Base-by-base conservation (phyloP, 2,888 invertebrate genomes). In the Orthonevra nobilis region DNA sequence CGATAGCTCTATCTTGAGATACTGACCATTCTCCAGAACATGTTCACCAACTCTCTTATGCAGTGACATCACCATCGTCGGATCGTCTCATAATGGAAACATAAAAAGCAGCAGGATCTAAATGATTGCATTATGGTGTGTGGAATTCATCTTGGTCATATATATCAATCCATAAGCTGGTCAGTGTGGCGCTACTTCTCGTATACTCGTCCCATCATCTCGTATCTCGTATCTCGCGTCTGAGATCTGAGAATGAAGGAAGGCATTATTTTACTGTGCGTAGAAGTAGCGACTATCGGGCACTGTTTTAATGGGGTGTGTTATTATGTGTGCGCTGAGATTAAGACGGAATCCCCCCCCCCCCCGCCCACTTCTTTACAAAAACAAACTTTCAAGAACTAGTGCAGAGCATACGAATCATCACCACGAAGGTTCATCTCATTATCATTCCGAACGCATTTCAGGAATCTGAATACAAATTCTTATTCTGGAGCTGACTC, bases 321-420 rank as follows among this genome's bases (percentile, higher is more conserved):
- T 79, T 73, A 79, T 79, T 79, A 79, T 79, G 72, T 79, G 73
- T 79, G 72, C 79, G 72, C 73, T 79, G 73, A 79, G 79, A 79
- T 79, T 68, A 68, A 64, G 64, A 58, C 46, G 48, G 46, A n/a
- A n/a, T 14, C 15, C n/a, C 2, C 20, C 26, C 5, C n/a, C 14
- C 12, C 14, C 30, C 26, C 15, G n/a, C 23, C 58, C 38, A 6
- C 3, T 4, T 23, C 23, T 4, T 4, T 4, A 23, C 23, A 23
- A 23, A 3, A 23, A 23, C 23, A 23, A 23, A n/a, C n/a, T n/a
- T n/a, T n/a, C 23, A 23, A 23, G 5, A 23, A 23, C 3, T 5
- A 23, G 23, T 23, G 23, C 3, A 23, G 3, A 23, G 3, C 5
- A 3, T 61, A 30, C 32, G 50, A 52, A 52, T 42, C 7, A n/a